Conservation (phyloP, 1,140 invertebrate genomes). For the Ceratina japonica region DNA sequence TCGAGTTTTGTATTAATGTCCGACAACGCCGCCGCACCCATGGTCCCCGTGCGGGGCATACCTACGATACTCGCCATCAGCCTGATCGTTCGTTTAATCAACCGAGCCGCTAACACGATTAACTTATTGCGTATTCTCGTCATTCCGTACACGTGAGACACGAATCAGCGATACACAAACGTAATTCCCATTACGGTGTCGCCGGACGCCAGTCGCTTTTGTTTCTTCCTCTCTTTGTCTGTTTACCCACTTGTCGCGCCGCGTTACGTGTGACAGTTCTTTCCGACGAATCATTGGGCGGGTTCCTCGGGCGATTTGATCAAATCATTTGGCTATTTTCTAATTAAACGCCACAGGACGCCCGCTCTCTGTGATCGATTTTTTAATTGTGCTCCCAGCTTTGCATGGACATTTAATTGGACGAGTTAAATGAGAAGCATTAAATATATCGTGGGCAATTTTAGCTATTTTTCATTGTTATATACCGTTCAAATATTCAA, state of each 20-base stretch:
- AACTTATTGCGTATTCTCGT: conserved; percentile 64
- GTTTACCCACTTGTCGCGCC: conserved; percentile 33
- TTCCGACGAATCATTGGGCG: conserved; percentile 37
- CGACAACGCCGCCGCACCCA: conserved; percentile 57
- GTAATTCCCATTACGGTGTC: conserved; percentile 47
- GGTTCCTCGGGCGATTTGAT: conserved; percentile 1
- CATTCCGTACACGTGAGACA: conserved; percentile 54
- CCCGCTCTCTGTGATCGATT: not conserved
- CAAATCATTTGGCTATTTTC: conserved; percentile 7
- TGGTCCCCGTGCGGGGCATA: conserved; percentile 42
- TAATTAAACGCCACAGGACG: conserved; percentile 2
- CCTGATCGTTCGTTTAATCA: conserved; percentile 68
- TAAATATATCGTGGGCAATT: no score
- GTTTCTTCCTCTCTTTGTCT: not conserved
- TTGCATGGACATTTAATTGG: not conserved
- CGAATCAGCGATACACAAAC: conserved; percentile 58
- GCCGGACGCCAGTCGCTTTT: not conserved
- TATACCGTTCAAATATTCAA: no score
- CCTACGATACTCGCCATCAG: conserved; percentile 48
- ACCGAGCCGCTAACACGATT: conserved; percentile 63
- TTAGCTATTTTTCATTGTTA: no score
- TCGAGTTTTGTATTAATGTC: conserved; percentile 66
- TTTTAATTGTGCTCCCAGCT: not conserved
- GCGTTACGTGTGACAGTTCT: not conserved
- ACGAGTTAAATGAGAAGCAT: no score